phyloP scores from a whole-genome alignment of 2,113 vertebrate species.

The Gallinago jamesoni region DNA sequence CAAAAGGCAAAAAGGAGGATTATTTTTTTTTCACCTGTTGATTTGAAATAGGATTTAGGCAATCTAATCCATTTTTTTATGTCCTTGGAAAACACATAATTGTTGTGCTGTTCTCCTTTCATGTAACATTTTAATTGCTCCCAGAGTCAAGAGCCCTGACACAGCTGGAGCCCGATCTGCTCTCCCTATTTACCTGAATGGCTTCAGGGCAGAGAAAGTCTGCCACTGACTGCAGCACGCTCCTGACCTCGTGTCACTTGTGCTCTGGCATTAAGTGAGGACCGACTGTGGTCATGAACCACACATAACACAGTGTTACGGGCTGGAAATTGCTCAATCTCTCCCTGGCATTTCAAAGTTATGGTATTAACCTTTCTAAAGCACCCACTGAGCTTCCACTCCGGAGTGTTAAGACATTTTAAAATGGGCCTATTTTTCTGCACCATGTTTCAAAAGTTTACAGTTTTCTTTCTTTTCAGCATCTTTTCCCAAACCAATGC shows the following conservation, averaged over 20 bases:
- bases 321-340: background rate
- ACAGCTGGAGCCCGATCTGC: background rate
- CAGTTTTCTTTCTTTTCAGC: background rate
- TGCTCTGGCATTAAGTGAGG: background rate
- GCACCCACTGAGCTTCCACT: background rate
- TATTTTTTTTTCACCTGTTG: background rate
- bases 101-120: background rate
- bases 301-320: rapidly evolving
- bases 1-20: background rate
- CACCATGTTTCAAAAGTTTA: background rate
- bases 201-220: background rate
- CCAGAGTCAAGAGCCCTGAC: background rate
- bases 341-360: background rate
- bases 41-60: background rate
- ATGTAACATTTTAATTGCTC: background rate
- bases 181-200: background rate
- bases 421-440: background rate
- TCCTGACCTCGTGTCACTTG: background rate
- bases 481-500: background rate
- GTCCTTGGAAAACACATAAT: background rate
- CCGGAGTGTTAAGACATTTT: background rate
- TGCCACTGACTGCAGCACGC: background rate
- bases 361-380: background rate
- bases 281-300: background rate
- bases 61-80: background rate